Evolutionary conservation across 2,888 invertebrate genomes (phyloP).

Genomic region (Amblyjoppa fuscipennis): DNA sequence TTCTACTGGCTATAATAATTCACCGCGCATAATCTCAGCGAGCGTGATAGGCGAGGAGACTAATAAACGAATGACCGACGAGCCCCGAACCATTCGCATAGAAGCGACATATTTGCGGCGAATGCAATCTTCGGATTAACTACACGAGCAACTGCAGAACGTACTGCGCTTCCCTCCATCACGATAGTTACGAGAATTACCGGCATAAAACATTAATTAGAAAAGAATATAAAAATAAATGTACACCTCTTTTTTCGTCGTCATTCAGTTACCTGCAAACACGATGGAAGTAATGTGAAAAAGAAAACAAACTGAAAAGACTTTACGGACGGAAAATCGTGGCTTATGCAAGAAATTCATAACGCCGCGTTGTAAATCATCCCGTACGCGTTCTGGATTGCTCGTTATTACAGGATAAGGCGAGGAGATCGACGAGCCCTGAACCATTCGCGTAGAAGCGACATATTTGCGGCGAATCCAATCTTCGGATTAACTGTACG

Average conservation of each 20-base stretch:
- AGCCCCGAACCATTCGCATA: slow-evolving; percentile 12
- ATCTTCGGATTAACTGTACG: neutral
- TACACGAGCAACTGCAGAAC: neutral
- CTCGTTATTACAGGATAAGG: slow-evolving; percentile 28
- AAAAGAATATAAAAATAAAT: neutral
- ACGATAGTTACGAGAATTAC: neutral
- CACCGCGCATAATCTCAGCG: slow-evolving; percentile 39
- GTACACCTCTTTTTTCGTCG: neutral
- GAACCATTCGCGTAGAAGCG: slow-evolving; percentile 15
- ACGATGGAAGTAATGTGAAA: too few species aligned
- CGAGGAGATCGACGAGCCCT: slow-evolving; percentile 15
- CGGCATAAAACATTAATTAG: neutral
- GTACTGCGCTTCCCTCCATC: neutral
- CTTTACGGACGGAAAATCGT: neutral
- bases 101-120: slow-evolving; percentile 5
- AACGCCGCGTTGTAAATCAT: slow-evolving; percentile 5
- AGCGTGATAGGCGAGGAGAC: slow-evolving; percentile 26
- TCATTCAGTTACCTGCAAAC: too few species aligned
- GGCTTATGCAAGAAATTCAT: neutral
- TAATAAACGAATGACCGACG: slow-evolving; percentile 39
- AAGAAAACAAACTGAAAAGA: neutral
- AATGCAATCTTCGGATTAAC: slow-evolving; percentile 3
- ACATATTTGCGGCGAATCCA: slow-evolving; percentile 14
- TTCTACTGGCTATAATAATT: slow-evolving; percentile 56
- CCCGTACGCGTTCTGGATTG: neutral